phyloP scores from a whole-genome alignment of 2,113 vertebrate species.

The Labeo catla region DNA sequence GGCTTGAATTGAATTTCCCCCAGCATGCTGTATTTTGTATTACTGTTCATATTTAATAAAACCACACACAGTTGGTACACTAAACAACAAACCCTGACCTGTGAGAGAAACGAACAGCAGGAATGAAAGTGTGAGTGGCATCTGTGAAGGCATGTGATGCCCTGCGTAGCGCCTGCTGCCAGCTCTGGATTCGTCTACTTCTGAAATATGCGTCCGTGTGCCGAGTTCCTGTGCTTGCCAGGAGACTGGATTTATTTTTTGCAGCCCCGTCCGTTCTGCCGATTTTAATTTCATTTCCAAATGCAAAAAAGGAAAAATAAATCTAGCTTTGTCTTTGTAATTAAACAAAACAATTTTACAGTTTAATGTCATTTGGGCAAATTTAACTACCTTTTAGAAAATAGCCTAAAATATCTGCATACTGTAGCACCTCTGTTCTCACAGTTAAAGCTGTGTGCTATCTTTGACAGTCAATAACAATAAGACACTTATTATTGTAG shows the following conservation, averaged over 20 bases:
- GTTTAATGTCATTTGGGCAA: conserved; percentile 5
- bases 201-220: not conserved
- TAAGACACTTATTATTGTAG: not conserved
- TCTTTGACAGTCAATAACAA: not conserved
- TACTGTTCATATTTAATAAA: not conserved
- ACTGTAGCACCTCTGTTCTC: not conserved
- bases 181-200: conserved; percentile 4
- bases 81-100: conserved; percentile 30
- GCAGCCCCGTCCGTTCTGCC: not conserved
- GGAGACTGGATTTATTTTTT: conserved; percentile 17
- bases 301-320: not conserved
- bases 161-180: conserved; percentile 11
- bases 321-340: conserved; percentile 27
- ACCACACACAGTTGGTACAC: not conserved
- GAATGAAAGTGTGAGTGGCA: conserved; percentile 9
- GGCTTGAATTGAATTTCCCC: not conserved
- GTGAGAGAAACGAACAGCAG: not conserved
- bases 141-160: conserved; percentile 2
- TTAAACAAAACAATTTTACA: conserved; percentile 17
- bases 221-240: not conserved
- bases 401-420: not conserved
- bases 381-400: conserved; percentile 12
- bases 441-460: not conserved
- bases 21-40: not conserved
- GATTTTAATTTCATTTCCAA: not conserved